Conservation (phyloP, 23 tunicate genomes). For the Trididemnum miniatum region DNA sequence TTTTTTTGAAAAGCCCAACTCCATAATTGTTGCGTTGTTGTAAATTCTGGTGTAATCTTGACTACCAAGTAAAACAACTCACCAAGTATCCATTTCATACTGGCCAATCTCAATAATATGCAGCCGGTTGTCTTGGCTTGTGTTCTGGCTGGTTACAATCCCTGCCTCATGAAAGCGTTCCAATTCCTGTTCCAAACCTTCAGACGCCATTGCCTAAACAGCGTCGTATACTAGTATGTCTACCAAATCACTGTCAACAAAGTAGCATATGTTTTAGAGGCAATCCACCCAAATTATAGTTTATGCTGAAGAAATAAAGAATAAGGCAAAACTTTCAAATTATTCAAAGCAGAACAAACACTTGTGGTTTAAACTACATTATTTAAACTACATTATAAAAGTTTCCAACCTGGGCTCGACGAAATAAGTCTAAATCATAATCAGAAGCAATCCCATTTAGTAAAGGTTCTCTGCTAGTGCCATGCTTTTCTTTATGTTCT, state of each 20-base stretch:
- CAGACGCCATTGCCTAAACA: conserved; percentile 71
- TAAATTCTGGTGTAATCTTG: too few relatives aligned
- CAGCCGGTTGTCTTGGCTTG: conserved; percentile 47
- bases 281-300: too few relatives aligned
- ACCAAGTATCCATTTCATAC: conserved; percentile 94
- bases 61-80: too few relatives aligned
- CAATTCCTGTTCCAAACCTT: conserved; percentile 55
- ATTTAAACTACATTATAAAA: background rate
- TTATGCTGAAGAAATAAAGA: too few relatives aligned
- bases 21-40: too few relatives aligned
- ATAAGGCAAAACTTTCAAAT: too few relatives aligned
- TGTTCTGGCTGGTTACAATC: background rate
- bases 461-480: conserved; percentile 66
- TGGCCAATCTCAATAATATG: conserved; percentile 85
- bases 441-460: conserved; percentile 79
- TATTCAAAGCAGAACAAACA: too few relatives aligned
- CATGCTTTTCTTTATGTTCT: conserved; percentile 53
- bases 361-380: too few relatives aligned
- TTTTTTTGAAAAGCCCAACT: too few relatives aligned
- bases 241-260: too few relatives aligned
- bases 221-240: too few relatives aligned
- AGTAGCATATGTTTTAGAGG: too few relatives aligned
- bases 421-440: conserved; percentile 85
- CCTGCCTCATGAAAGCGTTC: conserved; percentile 59
- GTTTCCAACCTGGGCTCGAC: conserved; percentile 71